phyloP scores from a whole-genome alignment of 1,140 invertebrate species.

The Anoplolepis gracilipes region DNA sequence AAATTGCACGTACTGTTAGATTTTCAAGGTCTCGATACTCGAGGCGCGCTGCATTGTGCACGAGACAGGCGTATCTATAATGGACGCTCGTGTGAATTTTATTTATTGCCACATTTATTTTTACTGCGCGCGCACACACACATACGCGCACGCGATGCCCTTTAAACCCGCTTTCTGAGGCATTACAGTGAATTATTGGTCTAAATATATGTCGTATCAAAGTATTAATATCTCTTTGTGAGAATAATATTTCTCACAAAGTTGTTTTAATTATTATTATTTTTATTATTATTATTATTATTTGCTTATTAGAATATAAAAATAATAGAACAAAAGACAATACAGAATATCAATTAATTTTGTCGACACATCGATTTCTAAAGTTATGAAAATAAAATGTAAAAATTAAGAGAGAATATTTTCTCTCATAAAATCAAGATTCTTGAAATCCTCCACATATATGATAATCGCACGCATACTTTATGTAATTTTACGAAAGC shows the following conservation, averaged over 20 bases:
- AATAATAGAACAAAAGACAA: not conserved
- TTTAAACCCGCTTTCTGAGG: not conserved
- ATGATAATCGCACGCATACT: not conserved
- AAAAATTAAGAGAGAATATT: not conserved
- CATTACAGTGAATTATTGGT: constrained; percentile 27
- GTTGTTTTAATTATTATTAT: too few relatives aligned
- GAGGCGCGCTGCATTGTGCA: constrained; percentile 26
- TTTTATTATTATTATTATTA: too few relatives aligned
- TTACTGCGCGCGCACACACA: not conserved
- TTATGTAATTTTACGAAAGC: not conserved
- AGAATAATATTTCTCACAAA: not conserved
- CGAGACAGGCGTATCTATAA: constrained; percentile 51
- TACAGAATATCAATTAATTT: not conserved
- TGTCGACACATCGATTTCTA: not conserved
- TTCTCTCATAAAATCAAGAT: not conserved
- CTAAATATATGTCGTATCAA: not conserved
- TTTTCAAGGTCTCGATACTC: constrained; percentile 62
- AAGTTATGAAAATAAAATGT: not conserved
- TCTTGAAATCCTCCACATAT: not conserved
- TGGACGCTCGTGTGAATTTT: constrained; percentile 37
- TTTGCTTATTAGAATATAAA: too few relatives aligned
- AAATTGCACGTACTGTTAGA: constrained; percentile 68
- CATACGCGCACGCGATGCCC: constrained; percentile 18
- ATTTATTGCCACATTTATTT: constrained; percentile 50
- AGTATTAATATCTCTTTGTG: not conserved